Percentiles rank a stretch among this genome's conserved stretches.
phyloP scores from a whole-genome alignment of 2,797 vertebrate genomes.

The Lateolabrax maculatus region DNA sequence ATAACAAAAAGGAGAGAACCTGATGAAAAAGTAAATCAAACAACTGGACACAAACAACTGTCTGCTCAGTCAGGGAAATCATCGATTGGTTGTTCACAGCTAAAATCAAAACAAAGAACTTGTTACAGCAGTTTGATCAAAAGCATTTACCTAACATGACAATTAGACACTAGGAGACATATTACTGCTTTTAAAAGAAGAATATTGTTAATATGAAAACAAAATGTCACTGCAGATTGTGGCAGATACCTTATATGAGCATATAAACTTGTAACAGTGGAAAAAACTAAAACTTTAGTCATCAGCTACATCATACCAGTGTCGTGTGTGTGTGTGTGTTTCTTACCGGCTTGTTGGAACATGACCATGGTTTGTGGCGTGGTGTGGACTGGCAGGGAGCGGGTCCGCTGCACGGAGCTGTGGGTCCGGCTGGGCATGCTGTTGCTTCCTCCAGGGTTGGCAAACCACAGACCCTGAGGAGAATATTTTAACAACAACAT shows the following conservation, averaged over 20 bases:
- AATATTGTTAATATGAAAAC: not conserved
- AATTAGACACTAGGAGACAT: not conserved
- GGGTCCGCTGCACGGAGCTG: slow-evolving; percentile 97
- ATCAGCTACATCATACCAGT: not conserved
- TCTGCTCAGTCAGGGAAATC: not conserved
- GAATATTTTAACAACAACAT: not conserved
- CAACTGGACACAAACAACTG: not conserved
- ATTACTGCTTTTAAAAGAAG: not conserved
- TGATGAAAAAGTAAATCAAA: not conserved
- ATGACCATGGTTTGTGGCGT: slow-evolving; percentile 95
- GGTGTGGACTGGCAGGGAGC: slow-evolving; percentile 96
- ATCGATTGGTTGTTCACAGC: not conserved
- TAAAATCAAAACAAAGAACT: not conserved
- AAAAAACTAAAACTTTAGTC: not conserved
- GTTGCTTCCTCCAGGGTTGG: slow-evolving; percentile 98
- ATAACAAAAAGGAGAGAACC: not conserved
- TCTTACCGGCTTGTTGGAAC: slow-evolving; percentile 95
- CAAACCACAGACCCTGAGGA: slow-evolving; percentile 96
- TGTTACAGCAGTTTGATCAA: not conserved
- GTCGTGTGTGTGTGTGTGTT: not conserved
- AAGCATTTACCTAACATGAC: not conserved
- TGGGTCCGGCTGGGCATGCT: slow-evolving; percentile 97
- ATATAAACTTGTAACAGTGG: not conserved
- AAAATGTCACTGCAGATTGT: not conserved
- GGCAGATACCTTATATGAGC: not conserved